A percentile compares a stretch with the other conserved stretches of the same genome.
These are phyloP conservation scores for Cyprinodon variegatus DNA, from an alignment of 2,113 vertebrate species.

Conservation along the genomic window DNA sequence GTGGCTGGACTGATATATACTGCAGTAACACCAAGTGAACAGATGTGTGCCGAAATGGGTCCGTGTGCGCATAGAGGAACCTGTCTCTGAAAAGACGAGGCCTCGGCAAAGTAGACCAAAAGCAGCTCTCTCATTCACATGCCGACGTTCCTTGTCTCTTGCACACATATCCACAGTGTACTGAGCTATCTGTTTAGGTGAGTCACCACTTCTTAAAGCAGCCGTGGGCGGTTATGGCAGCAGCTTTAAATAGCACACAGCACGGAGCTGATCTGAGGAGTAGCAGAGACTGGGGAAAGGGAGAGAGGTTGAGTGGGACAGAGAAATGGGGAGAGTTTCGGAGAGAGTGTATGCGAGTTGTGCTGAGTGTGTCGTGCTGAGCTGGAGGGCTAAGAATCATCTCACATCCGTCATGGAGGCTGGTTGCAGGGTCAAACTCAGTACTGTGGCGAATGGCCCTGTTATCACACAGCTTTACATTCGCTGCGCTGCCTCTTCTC, in stretches of 20 bases:
- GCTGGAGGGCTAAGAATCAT: conserved; percentile 73
- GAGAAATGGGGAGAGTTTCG: conserved; percentile 46
- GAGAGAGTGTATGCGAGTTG: conserved; percentile 66
- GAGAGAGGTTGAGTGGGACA: conserved; percentile 1
- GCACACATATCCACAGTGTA: conserved; percentile 27
- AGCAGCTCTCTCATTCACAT: conserved; percentile 5
- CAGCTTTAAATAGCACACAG: conserved; percentile 71
- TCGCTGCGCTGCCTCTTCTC: conserved; percentile 67
- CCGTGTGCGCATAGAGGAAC: conserved; percentile 35
- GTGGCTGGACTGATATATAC: conserved; percentile 39
- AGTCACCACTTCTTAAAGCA: conserved; percentile 76
- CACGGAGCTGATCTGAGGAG: conserved; percentile 53
- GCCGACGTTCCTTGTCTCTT: conserved; percentile 23
- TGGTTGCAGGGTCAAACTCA: conserved; percentile 77
- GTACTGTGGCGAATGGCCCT: conserved; percentile 76
- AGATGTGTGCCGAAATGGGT: conserved; percentile 8
- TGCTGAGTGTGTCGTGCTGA: conserved; percentile 67
- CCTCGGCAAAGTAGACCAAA: conserved; percentile 48
- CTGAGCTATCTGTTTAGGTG: conserved; percentile 71
- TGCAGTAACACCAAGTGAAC: conserved; percentile 36
- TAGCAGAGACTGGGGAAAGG: conserved; percentile 38
- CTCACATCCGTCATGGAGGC: conserved; percentile 79
- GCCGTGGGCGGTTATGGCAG: conserved; percentile 72
- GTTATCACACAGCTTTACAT: conserved; percentile 75
- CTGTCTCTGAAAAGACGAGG: conserved; percentile 57